phyloP scores from a whole-genome alignment of 2,113 vertebrate species.

The Chamaea fasciata region DNA sequence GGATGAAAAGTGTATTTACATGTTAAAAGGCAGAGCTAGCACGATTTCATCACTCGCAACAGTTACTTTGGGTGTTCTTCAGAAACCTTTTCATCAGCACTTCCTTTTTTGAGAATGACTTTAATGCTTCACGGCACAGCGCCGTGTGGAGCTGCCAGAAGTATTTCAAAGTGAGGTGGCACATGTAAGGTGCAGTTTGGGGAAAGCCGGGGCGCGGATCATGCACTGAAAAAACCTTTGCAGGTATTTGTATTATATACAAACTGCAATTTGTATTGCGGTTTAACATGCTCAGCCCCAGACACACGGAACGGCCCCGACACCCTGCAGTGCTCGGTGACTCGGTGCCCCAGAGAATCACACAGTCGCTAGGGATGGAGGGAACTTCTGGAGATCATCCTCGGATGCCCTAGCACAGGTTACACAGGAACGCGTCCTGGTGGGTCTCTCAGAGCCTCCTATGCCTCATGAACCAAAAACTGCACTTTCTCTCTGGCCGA shows the following conservation, averaged over 20 bases:
- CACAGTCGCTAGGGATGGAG: neutral
- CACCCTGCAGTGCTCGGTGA: too few species aligned
- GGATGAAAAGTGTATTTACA: neutral
- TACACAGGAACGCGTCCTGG: too few species aligned
- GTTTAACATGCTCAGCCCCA: rapidly evolving
- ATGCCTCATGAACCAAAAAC: rapidly evolving
- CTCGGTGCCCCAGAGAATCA: too few species aligned
- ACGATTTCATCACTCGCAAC: neutral
- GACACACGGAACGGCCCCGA: rapidly evolving
- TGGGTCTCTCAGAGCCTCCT: neutral
- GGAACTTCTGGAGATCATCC: neutral
- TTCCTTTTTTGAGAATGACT: neutral
- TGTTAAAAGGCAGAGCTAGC: neutral
- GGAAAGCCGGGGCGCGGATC: rapidly evolving
- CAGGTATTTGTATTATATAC: neutral
- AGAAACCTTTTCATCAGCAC: neutral
- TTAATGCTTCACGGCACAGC: neutral
- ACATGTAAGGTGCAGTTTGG: rapidly evolving
- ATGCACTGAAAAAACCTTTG: rapidly evolving
- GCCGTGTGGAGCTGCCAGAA: neutral
- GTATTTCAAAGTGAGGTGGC: neutral
- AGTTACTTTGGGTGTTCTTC: neutral
- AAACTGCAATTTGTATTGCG: neutral
- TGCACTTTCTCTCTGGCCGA: rapidly evolving
- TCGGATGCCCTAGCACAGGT: neutral